phyloP scores from a whole-genome alignment of 2,888 invertebrate genomes.

The Xanthia togata region DNA sequence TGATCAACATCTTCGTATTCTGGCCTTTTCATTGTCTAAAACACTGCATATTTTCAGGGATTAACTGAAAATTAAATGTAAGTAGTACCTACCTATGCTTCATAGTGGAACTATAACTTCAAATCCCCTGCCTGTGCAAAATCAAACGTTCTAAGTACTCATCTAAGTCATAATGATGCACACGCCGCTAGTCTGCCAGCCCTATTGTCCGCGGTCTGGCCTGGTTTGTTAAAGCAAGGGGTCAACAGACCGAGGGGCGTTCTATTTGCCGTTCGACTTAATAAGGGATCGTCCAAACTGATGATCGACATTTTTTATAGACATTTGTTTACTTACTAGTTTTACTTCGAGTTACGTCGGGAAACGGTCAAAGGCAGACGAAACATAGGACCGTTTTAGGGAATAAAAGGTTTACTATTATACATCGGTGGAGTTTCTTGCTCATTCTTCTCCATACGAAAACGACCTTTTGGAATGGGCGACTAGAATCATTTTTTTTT shows the following conservation, averaged over 20 bases:
- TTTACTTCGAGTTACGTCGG: background rate
- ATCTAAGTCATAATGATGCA: background rate
- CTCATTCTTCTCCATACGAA: no score
- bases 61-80: background rate
- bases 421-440: no score
- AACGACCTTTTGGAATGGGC: no score
- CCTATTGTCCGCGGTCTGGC: slow-evolving; percentile 55
- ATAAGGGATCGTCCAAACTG: slow-evolving; percentile 61
- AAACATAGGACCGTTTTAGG: background rate
- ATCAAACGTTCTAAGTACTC: slow-evolving; percentile 5
- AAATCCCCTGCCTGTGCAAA: background rate
- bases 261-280: slow-evolving; percentile 70
- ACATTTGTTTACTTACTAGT: slow-evolving; percentile 27
- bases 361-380: background rate
- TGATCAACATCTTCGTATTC: background rate
- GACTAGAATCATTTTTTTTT: no score
- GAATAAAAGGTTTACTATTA: background rate
- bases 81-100: background rate
- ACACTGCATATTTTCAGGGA: background rate
- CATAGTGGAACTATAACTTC: background rate
- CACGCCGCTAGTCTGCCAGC: slow-evolving; percentile 21
- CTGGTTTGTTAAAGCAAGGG: slow-evolving; percentile 66
- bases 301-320: slow-evolving; percentile 50
- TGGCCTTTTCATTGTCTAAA: no score
- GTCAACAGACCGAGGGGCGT: slow-evolving; percentile 68